Evolutionary conservation across 2,888 invertebrate species (phyloP), one percentile per base, ranked within the genome.

Genomic region (Mechanitis mazaeus): DNA sequence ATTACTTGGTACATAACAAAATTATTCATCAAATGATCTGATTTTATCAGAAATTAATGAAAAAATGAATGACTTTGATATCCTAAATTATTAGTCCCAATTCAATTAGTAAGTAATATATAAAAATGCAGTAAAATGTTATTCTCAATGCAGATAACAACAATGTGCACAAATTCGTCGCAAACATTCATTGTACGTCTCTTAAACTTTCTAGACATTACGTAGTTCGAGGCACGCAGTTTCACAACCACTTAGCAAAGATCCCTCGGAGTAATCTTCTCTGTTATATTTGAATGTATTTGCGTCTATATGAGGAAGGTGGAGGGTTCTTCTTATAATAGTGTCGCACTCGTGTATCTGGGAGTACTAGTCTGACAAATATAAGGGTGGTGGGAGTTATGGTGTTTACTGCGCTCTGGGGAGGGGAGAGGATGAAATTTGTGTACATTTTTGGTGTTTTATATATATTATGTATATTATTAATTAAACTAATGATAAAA

Each of bases 341-440:
- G 64, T 60, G 47, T 55, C 33, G 61, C 58, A 61, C 73, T 74
- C 54, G 73, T 81, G 75, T 81, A 81, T 83, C 83, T 84, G 71
- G 80, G 83, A 85, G 83, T 85, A 85, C 85, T 80, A 81, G 84
- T 85, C 80, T 84, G 82, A 84, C 85, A 83, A 85, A 83, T 61
- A 59, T 80, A 73, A 75, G 68, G 69, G 69, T 75, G 75, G 74
- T 71, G 70, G 77, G 75, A 69, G 75, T 74, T 81, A 77, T 76
- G 81, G 84, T 86, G 84, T 87, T 88, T 87, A 87, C 86, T 81
- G 80, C 81, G 81, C 87, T 85, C 89, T 66, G 75, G 88, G 87
- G 89, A 89, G 20, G 86, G 80, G 78, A 75, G 77, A 84, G 85
- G 86, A 89, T 87, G 87, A 89, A 87, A 88, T 87, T 87, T 87